phyloP scores from a whole-genome alignment of 1,140 invertebrate genomes.

The Diorhabda sublineata region DNA sequence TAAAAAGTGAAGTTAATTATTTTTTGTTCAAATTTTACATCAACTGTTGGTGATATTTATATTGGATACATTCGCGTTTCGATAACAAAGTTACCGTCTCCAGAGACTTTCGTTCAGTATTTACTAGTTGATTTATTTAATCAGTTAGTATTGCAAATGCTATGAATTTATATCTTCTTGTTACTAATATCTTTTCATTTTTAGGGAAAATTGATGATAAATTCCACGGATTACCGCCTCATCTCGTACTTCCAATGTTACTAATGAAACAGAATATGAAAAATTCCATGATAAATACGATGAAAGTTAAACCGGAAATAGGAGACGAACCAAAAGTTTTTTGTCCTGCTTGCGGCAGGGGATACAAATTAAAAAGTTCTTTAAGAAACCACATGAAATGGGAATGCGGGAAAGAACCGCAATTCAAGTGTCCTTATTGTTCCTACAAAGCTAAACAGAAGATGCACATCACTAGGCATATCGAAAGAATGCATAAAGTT shows the following conservation, averaged over 20 bases:
- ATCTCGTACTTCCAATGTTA: constrained; percentile 45
- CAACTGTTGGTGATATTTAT: too few relatives aligned
- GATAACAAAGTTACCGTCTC: too few relatives aligned
- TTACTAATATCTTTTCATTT: neutral
- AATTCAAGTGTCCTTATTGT: constrained; percentile 76
- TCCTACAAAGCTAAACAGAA: constrained; percentile 77
- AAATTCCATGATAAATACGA: constrained; percentile 42
- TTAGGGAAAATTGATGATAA: neutral
- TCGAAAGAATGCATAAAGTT: constrained; percentile 79
- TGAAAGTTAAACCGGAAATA: constrained; percentile 20
- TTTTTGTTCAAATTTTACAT: too few relatives aligned
- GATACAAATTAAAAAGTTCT: constrained; percentile 48
- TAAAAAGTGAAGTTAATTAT: too few relatives aligned
- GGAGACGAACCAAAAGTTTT: neutral
- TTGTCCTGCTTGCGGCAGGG: constrained; percentile 30
- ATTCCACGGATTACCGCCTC: constrained; percentile 38
- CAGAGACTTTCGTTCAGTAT: too few relatives aligned
- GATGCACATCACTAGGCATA: constrained; percentile 76
- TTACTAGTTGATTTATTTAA: too few relatives aligned
- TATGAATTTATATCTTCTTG: neutral
- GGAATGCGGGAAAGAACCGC: constrained; percentile 61
- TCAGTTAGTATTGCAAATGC: too few relatives aligned
- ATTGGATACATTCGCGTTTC: too few relatives aligned
- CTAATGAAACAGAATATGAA: constrained; percentile 46
- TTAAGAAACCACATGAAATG: constrained; percentile 50